Conservation (phyloP, 2,888 invertebrate species). For the Bimastos eiseni region DNA sequence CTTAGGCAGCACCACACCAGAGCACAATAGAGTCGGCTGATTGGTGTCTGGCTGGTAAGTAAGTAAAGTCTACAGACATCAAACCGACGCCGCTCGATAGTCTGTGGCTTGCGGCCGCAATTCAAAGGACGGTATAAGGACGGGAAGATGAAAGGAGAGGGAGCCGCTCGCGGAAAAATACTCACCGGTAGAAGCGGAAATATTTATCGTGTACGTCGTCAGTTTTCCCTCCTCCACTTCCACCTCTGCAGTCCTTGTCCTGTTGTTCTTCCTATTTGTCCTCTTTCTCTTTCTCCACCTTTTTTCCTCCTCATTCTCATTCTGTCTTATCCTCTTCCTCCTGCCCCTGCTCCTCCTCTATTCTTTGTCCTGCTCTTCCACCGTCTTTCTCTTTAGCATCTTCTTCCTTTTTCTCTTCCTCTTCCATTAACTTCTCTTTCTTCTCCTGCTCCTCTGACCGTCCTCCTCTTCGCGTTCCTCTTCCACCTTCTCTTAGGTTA, state of each 20-base stretch:
- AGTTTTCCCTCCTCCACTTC: neutral
- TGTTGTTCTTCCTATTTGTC: neutral
- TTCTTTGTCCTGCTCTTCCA: too few species aligned
- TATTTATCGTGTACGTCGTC: constrained; percentile 13
- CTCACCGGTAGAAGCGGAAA: neutral
- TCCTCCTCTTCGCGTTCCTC: too few species aligned
- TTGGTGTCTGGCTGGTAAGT: neutral
- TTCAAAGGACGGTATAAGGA: neutral
- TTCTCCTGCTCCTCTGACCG: too few species aligned
- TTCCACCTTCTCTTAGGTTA: neutral
- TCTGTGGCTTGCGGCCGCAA: neutral
- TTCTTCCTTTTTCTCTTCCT: too few species aligned
- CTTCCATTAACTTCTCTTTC: too few species aligned
- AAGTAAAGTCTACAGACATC: neutral
- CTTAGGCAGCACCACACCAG: neutral
- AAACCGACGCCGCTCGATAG: neutral
- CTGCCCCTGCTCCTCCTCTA: neutral
- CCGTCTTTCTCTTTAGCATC: too few species aligned
- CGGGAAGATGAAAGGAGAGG: neutral
- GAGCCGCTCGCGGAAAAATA: neutral
- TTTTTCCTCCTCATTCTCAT: neutral
- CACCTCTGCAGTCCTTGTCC: neutral
- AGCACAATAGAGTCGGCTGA: neutral
- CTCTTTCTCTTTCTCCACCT: neutral
- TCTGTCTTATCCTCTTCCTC: neutral